Evolutionary conservation across 1,140 invertebrate genomes (phyloP).

Genomic region (Conus betulinus): DNA sequence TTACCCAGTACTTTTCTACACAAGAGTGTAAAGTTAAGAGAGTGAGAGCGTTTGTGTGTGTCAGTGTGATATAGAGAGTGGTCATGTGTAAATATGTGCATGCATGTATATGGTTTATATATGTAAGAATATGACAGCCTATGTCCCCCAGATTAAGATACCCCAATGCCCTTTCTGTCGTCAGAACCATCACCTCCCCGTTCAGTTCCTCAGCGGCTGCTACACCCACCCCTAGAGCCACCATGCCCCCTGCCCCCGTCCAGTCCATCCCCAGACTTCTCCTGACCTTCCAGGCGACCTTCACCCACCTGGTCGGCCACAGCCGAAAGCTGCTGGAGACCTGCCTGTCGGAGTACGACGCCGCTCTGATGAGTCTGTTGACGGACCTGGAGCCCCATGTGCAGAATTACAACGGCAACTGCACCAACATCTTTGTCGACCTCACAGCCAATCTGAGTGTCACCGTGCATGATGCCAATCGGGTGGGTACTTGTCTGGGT

Average conservation of each 20-base stretch:
- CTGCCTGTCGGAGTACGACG: conserved; percentile 40
- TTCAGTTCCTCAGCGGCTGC: conserved; percentile 9
- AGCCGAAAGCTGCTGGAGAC: not conserved
- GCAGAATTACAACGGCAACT: conserved; percentile 21
- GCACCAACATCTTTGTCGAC: conserved; percentile 19
- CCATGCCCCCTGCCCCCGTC: conserved; percentile 11
- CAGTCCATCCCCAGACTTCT: conserved; percentile 35
- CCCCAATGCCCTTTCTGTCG: no score
- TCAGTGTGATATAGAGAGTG: no score
- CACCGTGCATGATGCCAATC: conserved; percentile 3
- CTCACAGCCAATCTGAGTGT: conserved; percentile 17
- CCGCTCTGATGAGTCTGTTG: conserved; percentile 25
- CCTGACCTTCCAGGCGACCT: conserved; percentile 38
- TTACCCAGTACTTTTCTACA: no score
- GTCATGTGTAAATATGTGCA: no score
- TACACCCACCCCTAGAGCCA: conserved; percentile 17
- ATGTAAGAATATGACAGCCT: no score
- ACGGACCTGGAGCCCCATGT: conserved; percentile 29
- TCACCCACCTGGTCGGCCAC: not conserved
- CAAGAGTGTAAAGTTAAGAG: no score
- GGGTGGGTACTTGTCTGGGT: conserved; percentile 23
- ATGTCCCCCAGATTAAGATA: no score
- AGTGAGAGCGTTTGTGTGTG: no score
- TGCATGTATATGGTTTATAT: no score
- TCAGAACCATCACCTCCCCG: conserved; percentile 3